Evolutionary conservation across 2,888 invertebrate genomes (phyloP), one percentile per base, ranked within the genome.

Genomic region (Allygus modestus): DNA sequence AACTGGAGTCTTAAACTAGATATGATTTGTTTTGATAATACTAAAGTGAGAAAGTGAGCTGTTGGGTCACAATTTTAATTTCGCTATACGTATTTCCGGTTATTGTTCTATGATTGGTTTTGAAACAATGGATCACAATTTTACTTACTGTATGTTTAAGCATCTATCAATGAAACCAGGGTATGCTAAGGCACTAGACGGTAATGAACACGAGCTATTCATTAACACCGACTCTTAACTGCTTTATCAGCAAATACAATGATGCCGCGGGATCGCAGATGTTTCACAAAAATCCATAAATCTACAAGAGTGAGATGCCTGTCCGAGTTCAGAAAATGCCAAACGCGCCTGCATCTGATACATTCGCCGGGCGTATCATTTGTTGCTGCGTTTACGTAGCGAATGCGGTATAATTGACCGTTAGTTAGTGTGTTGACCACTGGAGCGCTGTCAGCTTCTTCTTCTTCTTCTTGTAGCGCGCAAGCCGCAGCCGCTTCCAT

Each of bases 341-440:
- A 23, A 58, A 58, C 58, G 58, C 58, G 58, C 31, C 65, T 31
- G 28, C 65, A 41, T 51, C 77, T 43, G 77, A 77, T 77, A 23
- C 46, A 77, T 77, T 75, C 75, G 20, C 75, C 43, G 43, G 69
- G 41, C 28, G 69, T 46, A 82, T 82, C 82, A 82, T 82, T 82
- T 82, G 82, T 82, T 82, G 73, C 51, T 69, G 73, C 77, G 51
- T 77, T 77, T 77, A 71, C 54, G 31, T 33, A 51, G 82, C 33
- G 71, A 46, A 73, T 28, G 71, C 73, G 54, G 73, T 71, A 82
- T 82, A 82, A 82, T 82, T 82, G 82, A 82, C 82, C 71, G 82
- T 82, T 82, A 82, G 82, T 82, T 82, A 82, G 51, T 54, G 82
- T 73, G 54, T 69, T 82, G 82, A 73, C 82, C 73, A 73, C 73